A percentile compares a stretch with the other conserved stretches of the same genome.
These are phyloP conservation scores for Eristalis arbustorum DNA, from an alignment of 2,888 invertebrate species.

Conservation along the genomic window DNA sequence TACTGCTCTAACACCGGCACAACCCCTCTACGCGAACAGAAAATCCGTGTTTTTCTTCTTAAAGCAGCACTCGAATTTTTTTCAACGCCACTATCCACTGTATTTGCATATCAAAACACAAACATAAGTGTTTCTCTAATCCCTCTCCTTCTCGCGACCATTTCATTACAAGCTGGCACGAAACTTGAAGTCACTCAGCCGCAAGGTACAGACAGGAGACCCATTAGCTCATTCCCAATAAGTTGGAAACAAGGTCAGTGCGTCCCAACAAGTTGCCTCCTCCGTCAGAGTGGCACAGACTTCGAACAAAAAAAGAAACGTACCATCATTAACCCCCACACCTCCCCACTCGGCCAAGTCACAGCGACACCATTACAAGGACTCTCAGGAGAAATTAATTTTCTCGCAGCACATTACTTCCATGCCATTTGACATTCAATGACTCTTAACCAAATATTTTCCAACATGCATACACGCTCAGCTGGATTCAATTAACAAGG, in stretches of 20 bases:
- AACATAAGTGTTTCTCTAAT: too few relatives aligned
- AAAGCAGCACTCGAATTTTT: too few relatives aligned
- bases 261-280: slow-evolving; percentile 1
- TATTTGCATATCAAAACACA: too few relatives aligned
- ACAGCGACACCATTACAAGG: slow-evolving; percentile 18
- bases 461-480: slow-evolving; percentile 60
- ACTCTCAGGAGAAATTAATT: slow-evolving; percentile 55
- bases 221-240: not conserved
- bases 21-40: too few relatives aligned
- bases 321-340: slow-evolving; percentile 51
- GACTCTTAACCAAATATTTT: slow-evolving; percentile 66
- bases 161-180: too few relatives aligned
- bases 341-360: not conserved
- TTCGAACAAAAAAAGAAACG: slow-evolving; percentile 10
- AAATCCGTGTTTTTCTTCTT: too few relatives aligned
- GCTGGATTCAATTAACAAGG: slow-evolving; percentile 64
- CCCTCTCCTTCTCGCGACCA: too few relatives aligned
- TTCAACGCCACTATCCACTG: too few relatives aligned
- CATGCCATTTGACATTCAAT: slow-evolving; percentile 64
- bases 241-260: not conserved
- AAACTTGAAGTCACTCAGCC: not conserved
- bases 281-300: slow-evolving; percentile 18
- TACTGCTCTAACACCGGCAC: too few relatives aligned
- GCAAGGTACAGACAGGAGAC: not conserved
- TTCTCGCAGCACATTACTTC: slow-evolving; percentile 59